Evolutionary conservation across 2,113 vertebrate genomes (phyloP).

Genomic region (Electrona antarctica): DNA sequence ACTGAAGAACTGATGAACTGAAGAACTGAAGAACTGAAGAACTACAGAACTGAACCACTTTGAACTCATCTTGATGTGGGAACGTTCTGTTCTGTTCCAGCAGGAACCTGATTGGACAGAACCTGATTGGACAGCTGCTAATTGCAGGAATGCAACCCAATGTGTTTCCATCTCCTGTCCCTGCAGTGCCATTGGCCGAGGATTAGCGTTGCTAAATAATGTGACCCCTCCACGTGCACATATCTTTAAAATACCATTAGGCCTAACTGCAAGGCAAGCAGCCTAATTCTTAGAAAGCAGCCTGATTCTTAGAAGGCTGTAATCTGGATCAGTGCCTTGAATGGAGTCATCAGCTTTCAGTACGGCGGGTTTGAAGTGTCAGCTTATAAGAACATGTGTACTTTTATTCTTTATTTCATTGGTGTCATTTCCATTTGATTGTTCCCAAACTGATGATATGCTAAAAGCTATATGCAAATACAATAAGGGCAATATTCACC

Average conservation of each 20-base stretch:
- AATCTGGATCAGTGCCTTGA: constrained; percentile 40
- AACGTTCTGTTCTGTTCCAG: no score
- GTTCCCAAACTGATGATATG: not conserved
- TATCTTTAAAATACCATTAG: constrained; percentile 42
- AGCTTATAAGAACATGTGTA: not conserved
- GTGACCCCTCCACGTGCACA: constrained; percentile 31
- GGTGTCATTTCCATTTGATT: not conserved
- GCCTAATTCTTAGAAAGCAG: no score
- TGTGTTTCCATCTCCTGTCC: constrained; percentile 25
- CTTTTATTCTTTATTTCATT: not conserved
- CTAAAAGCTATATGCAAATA: no score
- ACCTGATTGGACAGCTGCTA: constrained; percentile 29
- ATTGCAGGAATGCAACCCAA: constrained; percentile 45
- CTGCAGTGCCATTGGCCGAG: constrained; percentile 20
- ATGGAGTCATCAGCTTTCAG: constrained; percentile 35
- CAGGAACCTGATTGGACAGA: no score
- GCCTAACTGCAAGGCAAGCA: constrained; percentile 21
- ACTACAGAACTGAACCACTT: constrained; percentile 27
- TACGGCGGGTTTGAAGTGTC: constrained; percentile 13
- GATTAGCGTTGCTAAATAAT: constrained; percentile 50
- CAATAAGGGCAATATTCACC: no score
- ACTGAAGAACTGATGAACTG: no score
- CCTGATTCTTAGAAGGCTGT: constrained; percentile 5
- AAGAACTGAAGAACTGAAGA: constrained; percentile 36
- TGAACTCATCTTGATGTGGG: no score